These are phyloP conservation scores for Drosophila miranda DNA, from an alignment of 1,140 invertebrate species.

Conservation along the genomic window DNA sequence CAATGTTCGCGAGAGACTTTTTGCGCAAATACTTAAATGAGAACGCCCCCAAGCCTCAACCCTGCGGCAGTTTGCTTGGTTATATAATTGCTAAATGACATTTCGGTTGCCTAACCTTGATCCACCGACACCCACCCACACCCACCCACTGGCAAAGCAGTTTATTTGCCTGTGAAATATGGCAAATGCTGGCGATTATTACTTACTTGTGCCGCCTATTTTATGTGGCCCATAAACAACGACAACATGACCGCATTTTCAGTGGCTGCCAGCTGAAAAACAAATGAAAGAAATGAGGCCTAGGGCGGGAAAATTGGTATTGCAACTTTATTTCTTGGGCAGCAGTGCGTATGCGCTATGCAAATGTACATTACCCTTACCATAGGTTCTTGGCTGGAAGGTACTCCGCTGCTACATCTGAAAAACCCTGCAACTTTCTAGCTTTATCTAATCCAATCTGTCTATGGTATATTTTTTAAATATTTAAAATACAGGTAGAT, in stretches of 20 bases:
- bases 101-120: slow-evolving; percentile 59
- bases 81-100: slow-evolving; percentile 73
- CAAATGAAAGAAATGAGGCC: slow-evolving; percentile 23
- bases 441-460: not conserved
- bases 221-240: slow-evolving; percentile 61
- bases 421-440: not conserved
- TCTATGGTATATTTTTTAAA: not conserved
- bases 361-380: slow-evolving; percentile 23
- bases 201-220: slow-evolving; percentile 57
- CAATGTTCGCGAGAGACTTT: slow-evolving; percentile 37
- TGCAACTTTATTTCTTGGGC: slow-evolving; percentile 28
- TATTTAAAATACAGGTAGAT: slow-evolving; percentile 9
- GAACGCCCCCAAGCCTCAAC: not conserved
- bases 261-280: slow-evolving; percentile 26
- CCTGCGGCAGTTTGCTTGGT: slow-evolving; percentile 46
- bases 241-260: slow-evolving; percentile 44
- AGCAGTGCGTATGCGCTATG: slow-evolving; percentile 46
- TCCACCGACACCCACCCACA: not conserved
- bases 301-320: slow-evolving; percentile 27
- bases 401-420: too few species aligned
- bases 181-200: slow-evolving; percentile 74
- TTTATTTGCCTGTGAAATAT: slow-evolving; percentile 77
- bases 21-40: slow-evolving; percentile 40
- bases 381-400: slow-evolving; percentile 19
- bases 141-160: slow-evolving; percentile 20